These are phyloP conservation scores for Diploscapter pachys DNA, from an alignment of 1,140 invertebrate species.

Conservation along the genomic window DNA sequence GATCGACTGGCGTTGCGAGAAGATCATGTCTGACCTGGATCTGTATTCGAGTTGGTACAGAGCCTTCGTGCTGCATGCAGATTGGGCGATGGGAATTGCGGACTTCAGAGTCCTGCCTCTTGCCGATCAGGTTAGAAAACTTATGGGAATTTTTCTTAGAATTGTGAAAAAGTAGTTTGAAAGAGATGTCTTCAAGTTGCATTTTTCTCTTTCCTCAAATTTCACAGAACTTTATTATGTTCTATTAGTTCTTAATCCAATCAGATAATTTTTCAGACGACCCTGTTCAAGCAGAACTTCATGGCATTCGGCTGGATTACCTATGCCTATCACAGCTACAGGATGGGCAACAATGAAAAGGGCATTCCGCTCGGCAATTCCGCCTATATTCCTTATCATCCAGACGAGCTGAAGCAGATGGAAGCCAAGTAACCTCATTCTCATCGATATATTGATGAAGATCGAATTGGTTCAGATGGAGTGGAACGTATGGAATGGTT, in stretches of 20 bases:
- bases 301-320: constrained; percentile 41
- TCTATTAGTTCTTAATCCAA: background rate
- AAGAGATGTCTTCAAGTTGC: background rate
- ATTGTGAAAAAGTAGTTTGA: background rate
- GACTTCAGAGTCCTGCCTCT: constrained; percentile 32
- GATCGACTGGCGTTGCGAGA: constrained; percentile 32
- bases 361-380: constrained; percentile 38
- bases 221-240: background rate
- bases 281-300: constrained; percentile 39
- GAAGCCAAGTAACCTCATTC: constrained; percentile 29
- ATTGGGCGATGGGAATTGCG: constrained; percentile 36
- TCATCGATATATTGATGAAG: constrained; percentile 23
- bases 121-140: constrained; percentile 31
- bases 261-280: constrained; percentile 19
- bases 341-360: constrained; percentile 14
- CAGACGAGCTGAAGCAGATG: constrained; percentile 31
- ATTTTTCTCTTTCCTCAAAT: background rate
- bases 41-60: constrained; percentile 34
- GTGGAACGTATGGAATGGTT: constrained; percentile 33
- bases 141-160: constrained; percentile 11
- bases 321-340: constrained; percentile 28
- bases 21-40: constrained; percentile 35
- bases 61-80: constrained; percentile 34
- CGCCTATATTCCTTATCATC: constrained; percentile 36
- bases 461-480: constrained; percentile 27